phyloP scores from a whole-genome alignment of 2,888 invertebrate species.

The Synanthedon tipuliformis region DNA sequence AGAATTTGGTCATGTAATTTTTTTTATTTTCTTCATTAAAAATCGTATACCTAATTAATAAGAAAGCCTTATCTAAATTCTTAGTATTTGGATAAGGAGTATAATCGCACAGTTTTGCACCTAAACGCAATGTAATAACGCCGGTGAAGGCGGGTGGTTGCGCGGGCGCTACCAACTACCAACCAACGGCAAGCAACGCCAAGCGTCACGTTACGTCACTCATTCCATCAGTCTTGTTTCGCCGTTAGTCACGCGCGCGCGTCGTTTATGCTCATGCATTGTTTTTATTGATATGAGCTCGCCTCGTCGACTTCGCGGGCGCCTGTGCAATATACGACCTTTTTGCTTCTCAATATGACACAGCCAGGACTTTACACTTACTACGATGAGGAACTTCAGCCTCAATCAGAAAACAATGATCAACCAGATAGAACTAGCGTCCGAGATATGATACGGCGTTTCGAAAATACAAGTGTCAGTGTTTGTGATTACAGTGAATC shows the following conservation, averaged over 20 bases:
- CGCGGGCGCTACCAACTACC: conserved; percentile 19
- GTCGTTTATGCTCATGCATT: conserved; percentile 33
- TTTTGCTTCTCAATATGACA: conserved; percentile 43
- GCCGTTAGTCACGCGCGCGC: conserved; percentile 37
- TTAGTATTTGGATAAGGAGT: conserved; percentile 11
- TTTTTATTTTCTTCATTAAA: too few species aligned
- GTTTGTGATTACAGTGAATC: conserved; percentile 46
- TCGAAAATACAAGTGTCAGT: conserved; percentile 42
- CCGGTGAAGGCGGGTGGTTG: conserved; percentile 21
- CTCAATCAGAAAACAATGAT: conserved; percentile 38
- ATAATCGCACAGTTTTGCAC: conserved; percentile 9
- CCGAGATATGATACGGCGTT: conserved; percentile 57
- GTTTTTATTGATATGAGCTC: conserved; percentile 50
- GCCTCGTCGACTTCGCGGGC: conserved; percentile 32
- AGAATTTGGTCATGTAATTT: too few species aligned
- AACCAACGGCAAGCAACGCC: too few species aligned
- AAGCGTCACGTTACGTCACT: conserved; percentile 17
- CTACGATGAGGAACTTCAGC: conserved; percentile 38
- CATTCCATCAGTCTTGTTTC: conserved; percentile 14
- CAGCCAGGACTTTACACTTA: conserved; percentile 45
- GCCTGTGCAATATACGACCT: conserved; percentile 36
- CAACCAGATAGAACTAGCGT: conserved; percentile 49
- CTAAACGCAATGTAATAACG: conserved; percentile 5
- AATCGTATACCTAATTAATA: too few species aligned
- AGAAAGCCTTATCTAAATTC: conserved; percentile 4